phyloP scores from a whole-genome alignment of 2,888 invertebrate species.

The Epirrhoe tristata region DNA sequence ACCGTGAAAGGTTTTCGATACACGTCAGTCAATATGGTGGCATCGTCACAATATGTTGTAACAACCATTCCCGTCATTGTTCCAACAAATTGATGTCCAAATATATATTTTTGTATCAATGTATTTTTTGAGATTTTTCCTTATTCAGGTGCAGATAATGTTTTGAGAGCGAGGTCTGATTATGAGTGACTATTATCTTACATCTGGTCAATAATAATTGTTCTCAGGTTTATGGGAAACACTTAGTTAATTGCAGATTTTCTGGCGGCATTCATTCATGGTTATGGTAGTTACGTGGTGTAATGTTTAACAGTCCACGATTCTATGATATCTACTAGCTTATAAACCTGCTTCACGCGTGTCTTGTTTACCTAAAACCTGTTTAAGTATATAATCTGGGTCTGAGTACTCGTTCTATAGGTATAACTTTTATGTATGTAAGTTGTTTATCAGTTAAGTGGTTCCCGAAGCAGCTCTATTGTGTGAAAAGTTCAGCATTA shows the following conservation, averaged over 20 bases:
- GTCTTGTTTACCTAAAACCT: too few relatives aligned
- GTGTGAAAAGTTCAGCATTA: too few relatives aligned
- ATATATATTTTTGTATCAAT: slow-evolving; percentile 16
- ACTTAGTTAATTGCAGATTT: background rate
- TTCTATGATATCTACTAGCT: too few relatives aligned
- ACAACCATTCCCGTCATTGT: slow-evolving; percentile 21
- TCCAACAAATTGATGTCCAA: slow-evolving; percentile 24
- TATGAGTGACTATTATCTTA: slow-evolving; percentile 1
- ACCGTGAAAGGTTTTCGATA: slow-evolving; percentile 28
- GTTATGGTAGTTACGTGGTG: too few relatives aligned
- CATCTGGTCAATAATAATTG: slow-evolving; percentile 1
- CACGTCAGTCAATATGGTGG: slow-evolving; percentile 25
- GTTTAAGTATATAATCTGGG: too few relatives aligned
- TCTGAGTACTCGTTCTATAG: too few relatives aligned
- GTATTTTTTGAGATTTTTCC: slow-evolving; percentile 11
- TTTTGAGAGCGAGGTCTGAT: slow-evolving; percentile 10
- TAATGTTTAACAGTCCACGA: too few relatives aligned
- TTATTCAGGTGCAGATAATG: slow-evolving; percentile 11
- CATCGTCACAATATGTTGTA: slow-evolving; percentile 18
- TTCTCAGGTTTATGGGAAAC: slow-evolving; percentile 6
- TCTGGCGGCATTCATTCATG: background rate
- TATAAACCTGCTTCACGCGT: too few relatives aligned
- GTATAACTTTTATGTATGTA: too few relatives aligned
- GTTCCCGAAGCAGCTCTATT: too few relatives aligned
- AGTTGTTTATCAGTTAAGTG: too few relatives aligned